Base-by-base conservation (phyloP, 2,888 invertebrate species). In the Panorpa germanica region DNA sequence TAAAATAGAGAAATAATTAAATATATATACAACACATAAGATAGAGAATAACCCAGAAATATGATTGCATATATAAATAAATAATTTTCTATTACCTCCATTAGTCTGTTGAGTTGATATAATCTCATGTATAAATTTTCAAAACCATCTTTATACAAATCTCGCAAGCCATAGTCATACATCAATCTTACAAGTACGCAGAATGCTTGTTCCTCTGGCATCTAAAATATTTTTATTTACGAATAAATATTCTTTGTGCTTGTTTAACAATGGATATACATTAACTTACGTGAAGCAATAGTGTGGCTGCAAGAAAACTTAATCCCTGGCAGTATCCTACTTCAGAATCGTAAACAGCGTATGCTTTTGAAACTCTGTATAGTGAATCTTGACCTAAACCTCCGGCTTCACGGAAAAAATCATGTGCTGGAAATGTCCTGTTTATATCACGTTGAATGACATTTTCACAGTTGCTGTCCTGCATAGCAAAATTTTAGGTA, bases 201-300 rank as follows among this genome's bases (percentile, higher is more conserved):
- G 53, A 99, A 99, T 1, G 96, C 91, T 61, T 98, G 93, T 52
- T 99, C 98, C 57, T 99, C 98, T 1, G 96, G 95, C 95, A 99
- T 96, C 91, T 96, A 50, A 37, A 56, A 47, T 22, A 31, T 12
- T n/a, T n/a, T n/a, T n/a, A n/a, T n/a, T n/a, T n/a, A n/a, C n/a
- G n/a, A n/a, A n/a, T n/a, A n/a, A n/a, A n/a, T n/a, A n/a, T n/a
- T 15, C 12, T 18, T 31, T 17, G 31, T 16, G 18, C n/a, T n/a
- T 27, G 13, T 15, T 16, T n/a, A 35, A 8, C 8, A 7, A 14
- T 14, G 12, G 12, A 6, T 28, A 17, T 25, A 23, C 17, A 29
- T 14, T 29, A 29, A 68, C 76, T 70, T 53, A 95, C 95, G 52
- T 98, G 96, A 37, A 98, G 59, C 17, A 99, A 59, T 33, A 98